Evolutionary conservation across 2,888 invertebrate genomes (phyloP), one percentile per base, ranked within the genome.

Genomic region (Dione juno): DNA sequence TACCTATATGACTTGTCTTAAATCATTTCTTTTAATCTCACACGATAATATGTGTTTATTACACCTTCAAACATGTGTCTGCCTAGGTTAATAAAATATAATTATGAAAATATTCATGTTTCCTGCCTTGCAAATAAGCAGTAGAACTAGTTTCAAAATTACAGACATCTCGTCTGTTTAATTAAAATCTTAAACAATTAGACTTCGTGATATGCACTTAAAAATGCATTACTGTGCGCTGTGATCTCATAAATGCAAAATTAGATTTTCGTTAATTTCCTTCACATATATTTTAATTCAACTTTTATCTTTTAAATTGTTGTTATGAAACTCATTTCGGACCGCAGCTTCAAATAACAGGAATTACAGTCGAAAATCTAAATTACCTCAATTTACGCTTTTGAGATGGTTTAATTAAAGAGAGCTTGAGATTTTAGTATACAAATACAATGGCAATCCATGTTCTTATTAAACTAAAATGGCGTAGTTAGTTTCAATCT

Each of bases 311-410:
- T 52, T 52, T 37, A 64, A 64, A 13, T 64, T 64, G 37, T 64
- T 64, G 64, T 64, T 50, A 64, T 50, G 21, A 52, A 64, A 52
- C 64, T 64, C 64, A 52, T 64, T 52, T 64, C 19, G 50, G 37
- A 64, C 64, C 64, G 48, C 40, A 40, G 64, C 19, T 50, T 64
- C 50, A 64, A 64, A 64, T 64, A 52, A 35, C 40, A 28, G 40
- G 50, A 40, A 50, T 52, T 52, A 52, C 50, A 40, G 14, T 2
- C 21, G 64, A 64, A 52, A 40, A 64, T 64, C 48, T 37, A 37
- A 64, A 64, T 64, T 52, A 40, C 37, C 37, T 52, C 19, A 50
- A 64, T 64, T 52, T 64, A 52, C 64, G 64, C 48, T 48, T 50
- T 64, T 21, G 16, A 40, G 19, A 64, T 37, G 64, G 48, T 64